Base-by-base conservation (phyloP, 2,888 invertebrate species). In the Drosophila austrosaltans region DNA sequence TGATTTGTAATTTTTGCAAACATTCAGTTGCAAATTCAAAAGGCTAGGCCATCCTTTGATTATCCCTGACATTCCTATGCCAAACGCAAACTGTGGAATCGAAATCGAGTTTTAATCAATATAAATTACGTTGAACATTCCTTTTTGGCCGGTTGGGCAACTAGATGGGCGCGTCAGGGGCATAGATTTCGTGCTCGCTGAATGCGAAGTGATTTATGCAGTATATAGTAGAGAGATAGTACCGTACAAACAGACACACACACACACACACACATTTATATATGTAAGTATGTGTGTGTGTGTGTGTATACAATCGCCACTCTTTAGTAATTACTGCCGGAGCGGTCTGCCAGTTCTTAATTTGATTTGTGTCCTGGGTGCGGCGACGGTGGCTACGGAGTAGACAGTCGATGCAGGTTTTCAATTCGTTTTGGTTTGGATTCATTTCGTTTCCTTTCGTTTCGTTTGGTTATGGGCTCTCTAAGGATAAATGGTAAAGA, bases 161-260 rank as follows among this genome's bases (percentile, higher is more conserved):
- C 22, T 12, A 44, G 42, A 60, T 60, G 72, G 72, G 72, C 72
- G 72, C 72, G 72, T 72, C 72, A 66, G 72, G 72, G 72, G 66
- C 72, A 72, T 72, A 71, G 72, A 72, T 72, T 72, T 66, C 72
- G 72, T 72, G 72, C 62, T 71, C 72, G 72, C 58, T 72, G 72
- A 72, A 72, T 72, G 72, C 72, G 72, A 72, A 72, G 72, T 72
- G 72, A 72, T 72, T 72, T 72, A 72, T 72, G 72, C 72, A 72
- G 70, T 72, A 64, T 69, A 57, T 66, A 40, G 53, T 28, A 63
- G 54, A 44, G 54, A 44, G 70, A 54, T 30, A 63, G 59, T 71
- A 25, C 69, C 7, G n/a, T 48, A 36, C 28, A 53, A 32, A 28
- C 28, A 12, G 12, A 10, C 3, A 30, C 3, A 30, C 44, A 10